Evolutionary conservation across 2,113 vertebrate species (phyloP).

Genomic region (Hippocampus mohnikei): DNA sequence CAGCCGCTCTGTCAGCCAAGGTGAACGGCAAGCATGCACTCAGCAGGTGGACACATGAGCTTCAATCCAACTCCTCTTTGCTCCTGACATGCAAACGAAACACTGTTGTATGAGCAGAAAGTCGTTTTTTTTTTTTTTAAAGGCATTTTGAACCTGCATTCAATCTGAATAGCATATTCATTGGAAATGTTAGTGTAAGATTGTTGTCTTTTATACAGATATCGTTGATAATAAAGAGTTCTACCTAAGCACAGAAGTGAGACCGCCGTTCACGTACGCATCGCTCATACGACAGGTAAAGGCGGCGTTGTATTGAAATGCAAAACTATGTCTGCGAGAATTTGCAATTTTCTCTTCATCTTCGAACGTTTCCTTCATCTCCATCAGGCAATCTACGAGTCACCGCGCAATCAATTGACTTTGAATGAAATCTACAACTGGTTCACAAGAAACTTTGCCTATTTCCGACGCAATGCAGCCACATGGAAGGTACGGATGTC

Average conservation of each 20-base stretch:
- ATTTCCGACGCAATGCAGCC: slow-evolving; percentile 97
- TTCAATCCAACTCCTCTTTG: neutral
- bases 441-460: slow-evolving; percentile 98
- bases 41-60: neutral
- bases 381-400: slow-evolving; percentile 92
- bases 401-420: slow-evolving; percentile 96
- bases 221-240: slow-evolving; percentile 98
- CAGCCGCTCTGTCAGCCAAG: slow-evolving; percentile 93
- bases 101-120: neutral
- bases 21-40: slow-evolving; percentile 60
- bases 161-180: neutral
- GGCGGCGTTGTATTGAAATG: neutral
- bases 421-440: slow-evolving; percentile 99
- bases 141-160: neutral
- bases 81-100: neutral
- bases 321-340: neutral
- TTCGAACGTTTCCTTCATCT: slow-evolving; percentile 8
- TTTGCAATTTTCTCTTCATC: neutral
- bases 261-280: slow-evolving; percentile 97
- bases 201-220: slow-evolving; percentile 76
- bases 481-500: slow-evolving; percentile 90
- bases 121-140: too few species aligned
- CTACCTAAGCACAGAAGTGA: slow-evolving; percentile 95
- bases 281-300: slow-evolving; percentile 98
- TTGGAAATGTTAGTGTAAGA: neutral